Conservation (phyloP, 2,888 invertebrate species). For the Thumatha senex region DNA sequence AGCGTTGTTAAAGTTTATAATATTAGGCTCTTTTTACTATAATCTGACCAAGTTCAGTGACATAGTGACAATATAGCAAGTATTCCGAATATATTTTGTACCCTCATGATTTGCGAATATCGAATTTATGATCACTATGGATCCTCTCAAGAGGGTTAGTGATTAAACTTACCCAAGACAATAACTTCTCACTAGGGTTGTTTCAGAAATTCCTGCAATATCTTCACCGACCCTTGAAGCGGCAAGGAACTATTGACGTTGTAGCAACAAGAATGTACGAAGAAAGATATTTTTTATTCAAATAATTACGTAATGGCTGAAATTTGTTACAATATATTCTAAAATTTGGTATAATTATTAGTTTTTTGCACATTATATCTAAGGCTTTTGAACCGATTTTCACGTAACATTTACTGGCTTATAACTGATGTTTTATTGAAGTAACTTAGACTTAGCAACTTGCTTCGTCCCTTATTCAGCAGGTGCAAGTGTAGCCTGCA, state of each 20-base stretch:
- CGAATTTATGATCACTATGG: conserved; percentile 68
- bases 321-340: no score
- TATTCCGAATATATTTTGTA: conserved; percentile 27
- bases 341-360: no score
- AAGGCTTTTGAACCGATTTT: no score
- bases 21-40: neutral
- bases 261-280: conserved; percentile 13
- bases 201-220: conserved; percentile 50
- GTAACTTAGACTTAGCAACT: no score
- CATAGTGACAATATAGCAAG: conserved; percentile 14
- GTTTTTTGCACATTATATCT: no score
- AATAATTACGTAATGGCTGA: neutral
- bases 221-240: conserved; percentile 26
- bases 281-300: conserved; percentile 6
- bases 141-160: conserved; percentile 57
- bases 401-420: no score
- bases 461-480: no score
- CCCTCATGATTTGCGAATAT: conserved; percentile 64
- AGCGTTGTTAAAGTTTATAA: no score
- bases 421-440: no score
- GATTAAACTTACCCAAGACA: conserved; percentile 62
- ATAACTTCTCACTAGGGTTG: conserved; percentile 53
- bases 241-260: conserved; percentile 26
- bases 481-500: no score
- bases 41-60: conserved; percentile 7